Evolutionary conservation across 2,113 vertebrate genomes (phyloP).

Genomic region (Eclectus roratus): DNA sequence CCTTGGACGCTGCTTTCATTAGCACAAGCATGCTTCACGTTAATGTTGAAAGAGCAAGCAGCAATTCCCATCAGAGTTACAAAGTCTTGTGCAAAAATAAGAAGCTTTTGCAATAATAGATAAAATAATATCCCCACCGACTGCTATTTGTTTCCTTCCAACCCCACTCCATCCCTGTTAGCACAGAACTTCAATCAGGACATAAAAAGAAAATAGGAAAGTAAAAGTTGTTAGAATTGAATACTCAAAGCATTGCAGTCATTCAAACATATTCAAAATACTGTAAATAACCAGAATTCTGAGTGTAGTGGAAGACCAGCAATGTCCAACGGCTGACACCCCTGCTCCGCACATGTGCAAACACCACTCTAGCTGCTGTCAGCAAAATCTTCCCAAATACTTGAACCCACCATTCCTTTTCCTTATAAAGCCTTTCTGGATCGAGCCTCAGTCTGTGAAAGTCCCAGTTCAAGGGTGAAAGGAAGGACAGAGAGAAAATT

Average conservation of each 20-base stretch:
- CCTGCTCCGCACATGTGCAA: background rate
- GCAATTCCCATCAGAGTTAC: background rate
- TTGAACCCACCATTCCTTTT: background rate
- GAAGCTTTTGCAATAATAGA: background rate
- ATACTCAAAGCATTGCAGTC: background rate
- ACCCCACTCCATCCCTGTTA: background rate
- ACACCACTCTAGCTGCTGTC: background rate
- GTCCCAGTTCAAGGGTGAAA: slow-evolving; percentile 29
- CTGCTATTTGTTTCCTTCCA: background rate
- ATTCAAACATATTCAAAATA: background rate
- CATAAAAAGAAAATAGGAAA: background rate
- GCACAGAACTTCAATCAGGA: background rate
- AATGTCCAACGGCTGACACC: background rate
- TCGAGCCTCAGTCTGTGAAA: background rate
- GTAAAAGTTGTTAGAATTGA: background rate
- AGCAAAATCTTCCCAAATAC: background rate
- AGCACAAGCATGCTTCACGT: fast-evolving
- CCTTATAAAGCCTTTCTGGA: background rate
- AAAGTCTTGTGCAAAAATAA: background rate
- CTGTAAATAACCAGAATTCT: background rate
- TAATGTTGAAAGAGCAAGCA: background rate
- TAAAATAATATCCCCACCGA: background rate
- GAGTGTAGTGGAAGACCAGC: background rate
- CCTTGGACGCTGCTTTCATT: background rate
- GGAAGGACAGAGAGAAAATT: slow-evolving; percentile 24